Evolutionary conservation across 2,888 invertebrate genomes (phyloP), one percentile per base, ranked within the genome.

Genomic region (Philereme vetulata): DNA sequence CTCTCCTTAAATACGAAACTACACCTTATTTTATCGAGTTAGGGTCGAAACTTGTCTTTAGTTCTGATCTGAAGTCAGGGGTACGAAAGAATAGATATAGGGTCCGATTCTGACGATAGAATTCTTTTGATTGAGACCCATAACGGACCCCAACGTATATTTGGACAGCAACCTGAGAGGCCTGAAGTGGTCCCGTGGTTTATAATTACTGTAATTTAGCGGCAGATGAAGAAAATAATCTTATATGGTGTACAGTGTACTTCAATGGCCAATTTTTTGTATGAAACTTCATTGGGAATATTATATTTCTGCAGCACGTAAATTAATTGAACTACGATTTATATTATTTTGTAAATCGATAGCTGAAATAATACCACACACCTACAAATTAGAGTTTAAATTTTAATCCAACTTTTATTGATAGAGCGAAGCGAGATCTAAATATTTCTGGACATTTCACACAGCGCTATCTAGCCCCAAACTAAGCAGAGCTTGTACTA

Each of bases 71-170:
- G 64, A 70, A 80, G 75, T 78, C 77, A 82, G 82, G 90, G 91
- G 88, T 78, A 81, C 68, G 68, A 74, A 90, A 90, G 90, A 88
- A 91, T 90, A 91, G 91, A 91, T 88, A 91, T 90, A 86, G 91
- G 90, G 89, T 84, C 82, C 84, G 78, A 82, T 77, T 85, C 78
- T 66, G 78, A 72, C 76, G 82, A 86, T 86, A 83, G 82, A 88
- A 86, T 88, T 90, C 87, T 85, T 87, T 90, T 85, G 84, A 87
- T 80, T 84, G 78, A 84, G 83, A 77, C 76, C 78, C 83, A 82
- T 89, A 92, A 91, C 90, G 89, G 87, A 86, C 92, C 90, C 90
- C 75, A 92, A 91, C 91, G 92, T 88, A 87, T 90, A 90, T 90
- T 91, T 90, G 90, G 91, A 90, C 90, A 90, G 86, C 86, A 89